A percentile compares a stretch with the other conserved stretches of the same genome.
phyloP scores from a whole-genome alignment of 2,888 invertebrate species.

The Mesorhabditis spiculigera region DNA sequence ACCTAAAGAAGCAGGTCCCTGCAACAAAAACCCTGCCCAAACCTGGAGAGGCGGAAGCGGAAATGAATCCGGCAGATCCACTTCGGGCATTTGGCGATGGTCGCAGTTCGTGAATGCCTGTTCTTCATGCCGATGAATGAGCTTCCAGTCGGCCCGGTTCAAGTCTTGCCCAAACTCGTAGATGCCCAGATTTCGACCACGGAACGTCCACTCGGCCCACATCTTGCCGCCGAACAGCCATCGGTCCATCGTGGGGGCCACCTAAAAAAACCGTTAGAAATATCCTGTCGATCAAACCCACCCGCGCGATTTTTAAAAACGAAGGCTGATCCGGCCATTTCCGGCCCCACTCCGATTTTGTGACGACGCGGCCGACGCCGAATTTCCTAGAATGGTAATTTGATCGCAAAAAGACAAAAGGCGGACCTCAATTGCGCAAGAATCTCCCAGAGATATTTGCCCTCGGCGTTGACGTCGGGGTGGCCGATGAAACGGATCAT shows the following conservation, averaged over 20 bases:
- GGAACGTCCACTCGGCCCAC: conserved; percentile 54
- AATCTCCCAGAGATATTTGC: conserved; percentile 56
- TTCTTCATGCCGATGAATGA: conserved; percentile 54
- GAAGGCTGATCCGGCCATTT: conserved; percentile 56
- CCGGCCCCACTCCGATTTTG: conserved; percentile 56
- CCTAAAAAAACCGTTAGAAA: conserved; percentile 30
- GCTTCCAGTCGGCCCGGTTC: conserved; percentile 54
- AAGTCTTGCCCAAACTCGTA: conserved; percentile 51
- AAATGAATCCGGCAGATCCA: conserved; percentile 45
- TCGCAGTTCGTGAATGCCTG: conserved; percentile 23
- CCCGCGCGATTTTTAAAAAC: conserved; percentile 49
- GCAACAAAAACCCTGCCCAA: background rate
- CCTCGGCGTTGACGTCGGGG: conserved; percentile 50
- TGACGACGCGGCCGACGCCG: conserved; percentile 53
- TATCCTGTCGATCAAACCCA: conserved; percentile 15
- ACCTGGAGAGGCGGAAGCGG: conserved; percentile 54
- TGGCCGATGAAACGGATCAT: conserved; percentile 51
- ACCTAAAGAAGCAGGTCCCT: background rate
- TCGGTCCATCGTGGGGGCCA: conserved; percentile 52
- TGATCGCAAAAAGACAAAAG: background rate
- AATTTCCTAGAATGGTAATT: conserved; percentile 29
- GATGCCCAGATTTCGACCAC: conserved; percentile 50
- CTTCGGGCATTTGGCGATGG: conserved; percentile 23
- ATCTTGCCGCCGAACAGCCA: conserved; percentile 49
- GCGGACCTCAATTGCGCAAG: conserved; percentile 44